Evolutionary conservation across 2,888 invertebrate species (phyloP).

Genomic region (Coecobrya sp.): DNA sequence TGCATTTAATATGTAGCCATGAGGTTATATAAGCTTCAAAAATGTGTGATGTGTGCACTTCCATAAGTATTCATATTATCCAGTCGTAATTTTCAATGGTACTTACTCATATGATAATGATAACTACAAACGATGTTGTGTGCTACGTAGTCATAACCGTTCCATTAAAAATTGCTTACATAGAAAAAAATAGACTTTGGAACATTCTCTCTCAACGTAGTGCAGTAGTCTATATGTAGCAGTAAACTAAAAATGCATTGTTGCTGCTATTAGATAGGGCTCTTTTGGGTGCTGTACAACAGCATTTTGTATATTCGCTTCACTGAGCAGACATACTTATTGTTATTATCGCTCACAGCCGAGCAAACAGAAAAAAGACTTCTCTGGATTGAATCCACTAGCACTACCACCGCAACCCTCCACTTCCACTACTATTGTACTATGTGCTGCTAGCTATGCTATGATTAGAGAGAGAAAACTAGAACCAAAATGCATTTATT

Average conservation of each 20-base stretch:
- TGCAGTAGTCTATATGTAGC: neutral
- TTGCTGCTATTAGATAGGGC: neutral
- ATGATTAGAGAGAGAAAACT: neutral
- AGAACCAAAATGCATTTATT: slow-evolving; percentile 37
- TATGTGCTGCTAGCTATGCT: no score
- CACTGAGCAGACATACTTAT: slow-evolving; percentile 13
- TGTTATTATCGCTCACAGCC: neutral
- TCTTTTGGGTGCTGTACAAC: neutral
- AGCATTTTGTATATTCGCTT: neutral
- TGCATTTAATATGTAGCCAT: neutral
- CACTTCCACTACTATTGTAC: neutral
- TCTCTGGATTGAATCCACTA: neutral
- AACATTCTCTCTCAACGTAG: slow-evolving; percentile 4
- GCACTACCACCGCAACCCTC: neutral
- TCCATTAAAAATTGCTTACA: slow-evolving; percentile 68
- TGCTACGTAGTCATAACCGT: slow-evolving; percentile 63
- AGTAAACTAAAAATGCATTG: neutral
- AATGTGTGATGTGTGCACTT: slow-evolving; percentile 24
- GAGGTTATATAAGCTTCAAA: neutral
- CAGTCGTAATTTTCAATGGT: slow-evolving; percentile 33
- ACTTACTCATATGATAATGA: slow-evolving; percentile 33
- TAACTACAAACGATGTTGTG: slow-evolving; percentile 22
- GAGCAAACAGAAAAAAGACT: slow-evolving; percentile 5
- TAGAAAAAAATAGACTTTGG: neutral
- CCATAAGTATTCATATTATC: slow-evolving; percentile 19